phyloP scores from a whole-genome alignment of 2,888 invertebrate genomes.

The Atherix ibis region DNA sequence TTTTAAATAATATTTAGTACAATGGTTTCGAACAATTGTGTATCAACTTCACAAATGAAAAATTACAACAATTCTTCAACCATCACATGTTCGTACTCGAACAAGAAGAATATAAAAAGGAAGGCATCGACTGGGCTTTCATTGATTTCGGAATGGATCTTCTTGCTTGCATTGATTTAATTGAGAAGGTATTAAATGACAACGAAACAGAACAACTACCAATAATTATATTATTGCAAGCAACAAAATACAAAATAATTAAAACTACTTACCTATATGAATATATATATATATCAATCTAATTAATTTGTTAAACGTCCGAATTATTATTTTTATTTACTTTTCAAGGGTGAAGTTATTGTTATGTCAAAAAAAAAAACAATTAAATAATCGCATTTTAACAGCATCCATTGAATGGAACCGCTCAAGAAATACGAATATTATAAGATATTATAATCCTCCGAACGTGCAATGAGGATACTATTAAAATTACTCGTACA shows the following conservation, averaged over 20 bases:
- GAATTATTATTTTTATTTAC: too few species aligned
- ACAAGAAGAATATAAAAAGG: slow-evolving; percentile 90
- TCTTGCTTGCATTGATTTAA: slow-evolving; percentile 87
- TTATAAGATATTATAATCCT: too few species aligned
- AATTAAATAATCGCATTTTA: too few species aligned
- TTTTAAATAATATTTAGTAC: slow-evolving; percentile 39
- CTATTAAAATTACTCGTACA: too few species aligned
- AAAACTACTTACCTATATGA: background rate
- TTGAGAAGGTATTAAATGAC: slow-evolving; percentile 62
- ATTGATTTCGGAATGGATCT: slow-evolving; percentile 97
- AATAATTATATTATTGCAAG: background rate
- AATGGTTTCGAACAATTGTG: slow-evolving; percentile 97
- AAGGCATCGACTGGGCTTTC: slow-evolving; percentile 91
- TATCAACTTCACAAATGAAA: slow-evolving; percentile 97
- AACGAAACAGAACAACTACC: background rate
- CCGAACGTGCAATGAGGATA: too few species aligned
- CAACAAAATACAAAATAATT: background rate
- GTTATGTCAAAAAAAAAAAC: too few species aligned
- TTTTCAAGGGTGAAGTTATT: background rate
- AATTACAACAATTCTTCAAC: slow-evolving; percentile 96
- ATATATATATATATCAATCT: background rate
- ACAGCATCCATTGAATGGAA: slow-evolving; percentile 7
- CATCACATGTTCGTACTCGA: slow-evolving; percentile 97
- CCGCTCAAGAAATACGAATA: too few species aligned
- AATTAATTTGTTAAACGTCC: background rate